A percentile compares a stretch with the other conserved stretches of the same genome.
Conservation (phyloP, 1,140 invertebrate genomes). For the Aricia agestis region DNA sequence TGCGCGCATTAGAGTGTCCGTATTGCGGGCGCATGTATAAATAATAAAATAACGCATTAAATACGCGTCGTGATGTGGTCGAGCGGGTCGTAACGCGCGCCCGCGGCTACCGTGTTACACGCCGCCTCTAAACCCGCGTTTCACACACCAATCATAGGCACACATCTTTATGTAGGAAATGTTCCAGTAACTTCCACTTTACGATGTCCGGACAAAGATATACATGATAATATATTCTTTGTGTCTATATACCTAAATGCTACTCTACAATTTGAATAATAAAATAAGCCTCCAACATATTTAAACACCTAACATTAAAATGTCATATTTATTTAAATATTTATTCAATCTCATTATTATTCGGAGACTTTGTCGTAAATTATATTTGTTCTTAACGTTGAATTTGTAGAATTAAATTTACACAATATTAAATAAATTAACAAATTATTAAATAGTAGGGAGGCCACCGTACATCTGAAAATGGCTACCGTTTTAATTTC, state of each 20-base stretch:
- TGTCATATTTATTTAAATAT: slow-evolving; percentile 6
- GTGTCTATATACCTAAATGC: not conserved
- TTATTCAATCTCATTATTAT: slow-evolving; percentile 7
- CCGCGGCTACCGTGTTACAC: slow-evolving; percentile 63
- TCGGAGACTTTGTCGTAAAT: not conserved
- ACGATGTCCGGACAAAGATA: not conserved
- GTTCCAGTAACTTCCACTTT: not conserved
- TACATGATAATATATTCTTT: not conserved
- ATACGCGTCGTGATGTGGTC: slow-evolving; percentile 60
- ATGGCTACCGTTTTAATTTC: not conserved
- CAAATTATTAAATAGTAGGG: not conserved
- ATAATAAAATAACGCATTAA: slow-evolving; percentile 62
- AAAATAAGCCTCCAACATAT: not conserved
- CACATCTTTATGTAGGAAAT: slow-evolving; percentile 14
- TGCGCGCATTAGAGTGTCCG: slow-evolving; percentile 67
- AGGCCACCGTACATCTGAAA: not conserved
- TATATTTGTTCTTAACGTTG: not conserved
- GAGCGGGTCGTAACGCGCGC: slow-evolving; percentile 61
- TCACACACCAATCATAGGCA: slow-evolving; percentile 36
- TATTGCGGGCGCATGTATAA: slow-evolving; percentile 65
- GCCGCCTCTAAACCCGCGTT: slow-evolving; percentile 48
- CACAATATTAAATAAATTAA: slow-evolving; percentile 4
- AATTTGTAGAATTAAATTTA: not conserved
- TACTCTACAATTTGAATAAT: not conserved
- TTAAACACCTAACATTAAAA: not conserved